Evolutionary conservation across 2,888 invertebrate species (phyloP), one percentile per base, ranked within the genome.

Genomic region (Morpho helenor): DNA sequence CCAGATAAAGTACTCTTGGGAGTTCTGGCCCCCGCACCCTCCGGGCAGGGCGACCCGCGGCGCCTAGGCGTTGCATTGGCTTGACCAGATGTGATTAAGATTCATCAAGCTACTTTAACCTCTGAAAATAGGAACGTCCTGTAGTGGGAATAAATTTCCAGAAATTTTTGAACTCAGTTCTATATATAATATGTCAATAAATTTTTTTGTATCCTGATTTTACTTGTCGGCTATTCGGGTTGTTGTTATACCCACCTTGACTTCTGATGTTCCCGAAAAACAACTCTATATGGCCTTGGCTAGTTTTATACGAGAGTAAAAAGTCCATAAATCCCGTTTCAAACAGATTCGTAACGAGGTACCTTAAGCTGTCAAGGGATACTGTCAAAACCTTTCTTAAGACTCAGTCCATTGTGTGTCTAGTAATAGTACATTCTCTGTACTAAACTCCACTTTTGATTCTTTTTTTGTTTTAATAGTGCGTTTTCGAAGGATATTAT

Each of bases 281-380:
- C 7, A 65, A 16, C 43, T 66, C 66, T 0, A 67, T 22, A 41
- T 67, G 67, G 48, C 65, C 64, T 52, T 65, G 65, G 40, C 61
- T 61, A 7, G 60, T 7, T 48, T 61, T 60, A 50, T 64, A 59
- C 7, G 52, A 40, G 8, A 43, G 39, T 22, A 50, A 44, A 46
- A 45, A 50, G 6, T 23, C 7, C 41, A 41, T 23, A 22, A 10
- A 22, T 8, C 23, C 9, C 22, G 48, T 48, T 41, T 47, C 9
- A 42, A 55, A 40, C 9, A 48, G 9, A 10, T 55, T 47, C 8
- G 44, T 43, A 22, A 9, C 44, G 23, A 52, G 45, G 45, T 43
- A 45, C n/a, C n/a, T 44, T 10, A 52, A 8, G 39, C 52, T 52
- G 7, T 53, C 40, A 7, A 53, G 46, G 31, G 46, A 46, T 16